phyloP scores from a whole-genome alignment of 2,888 invertebrate genomes.

The Oscheius sp. region DNA sequence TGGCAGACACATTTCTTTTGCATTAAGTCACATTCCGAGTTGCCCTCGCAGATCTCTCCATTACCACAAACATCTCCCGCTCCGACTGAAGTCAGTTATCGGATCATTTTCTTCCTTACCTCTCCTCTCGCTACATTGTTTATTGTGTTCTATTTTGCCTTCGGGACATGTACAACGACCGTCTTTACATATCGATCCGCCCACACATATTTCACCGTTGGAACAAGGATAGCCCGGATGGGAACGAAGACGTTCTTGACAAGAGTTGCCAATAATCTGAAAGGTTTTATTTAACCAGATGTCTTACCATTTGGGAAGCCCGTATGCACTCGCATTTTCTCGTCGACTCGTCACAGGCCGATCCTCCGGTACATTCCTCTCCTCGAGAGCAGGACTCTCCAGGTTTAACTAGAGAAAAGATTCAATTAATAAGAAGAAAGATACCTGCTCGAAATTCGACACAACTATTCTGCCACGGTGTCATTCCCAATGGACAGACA shows the following conservation, averaged over 20 bases:
- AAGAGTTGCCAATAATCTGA: conserved; percentile 47
- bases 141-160: conserved; percentile 49
- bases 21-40: conserved; percentile 55
- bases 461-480: conserved; percentile 43
- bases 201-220: conserved; percentile 58
- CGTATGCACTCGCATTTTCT: conserved; percentile 56
- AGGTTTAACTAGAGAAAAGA: conserved; percentile 53
- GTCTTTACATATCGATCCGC: conserved; percentile 49
- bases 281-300: neutral
- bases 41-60: conserved; percentile 59
- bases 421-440: neutral
- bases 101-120: neutral
- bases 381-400: conserved; percentile 59
- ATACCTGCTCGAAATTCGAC: conserved; percentile 45
- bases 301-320: conserved; percentile 52
- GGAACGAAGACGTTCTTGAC: conserved; percentile 57
- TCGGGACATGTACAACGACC: conserved; percentile 56
- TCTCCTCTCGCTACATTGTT: conserved; percentile 46
- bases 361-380: conserved; percentile 55
- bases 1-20: conserved; percentile 53
- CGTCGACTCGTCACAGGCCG: conserved; percentile 49
- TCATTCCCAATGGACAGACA: conserved; percentile 55
- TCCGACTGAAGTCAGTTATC: conserved; percentile 25
- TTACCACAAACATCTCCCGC: conserved; percentile 58
- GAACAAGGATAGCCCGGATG: conserved; percentile 66